A percentile compares a stretch with the other conserved stretches of the same genome.
phyloP scores from a whole-genome alignment of 2,113 vertebrate genomes.

The Dromiciops gliroides region DNA sequence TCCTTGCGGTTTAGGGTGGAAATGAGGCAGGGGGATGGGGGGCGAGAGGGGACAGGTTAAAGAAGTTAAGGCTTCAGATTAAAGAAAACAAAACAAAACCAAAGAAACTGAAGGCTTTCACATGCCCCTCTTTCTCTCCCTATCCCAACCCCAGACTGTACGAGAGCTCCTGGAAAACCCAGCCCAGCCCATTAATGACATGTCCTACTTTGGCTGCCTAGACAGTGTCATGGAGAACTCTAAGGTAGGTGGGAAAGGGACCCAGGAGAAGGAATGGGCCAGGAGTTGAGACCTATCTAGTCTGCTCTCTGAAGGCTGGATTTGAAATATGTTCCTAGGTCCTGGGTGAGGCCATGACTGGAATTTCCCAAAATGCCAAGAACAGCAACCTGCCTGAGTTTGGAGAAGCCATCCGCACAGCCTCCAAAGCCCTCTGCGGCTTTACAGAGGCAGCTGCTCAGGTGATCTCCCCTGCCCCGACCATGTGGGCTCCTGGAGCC shows the following conservation, averaged over 20 bases:
- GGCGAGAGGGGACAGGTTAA: background rate
- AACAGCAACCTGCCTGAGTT: slow-evolving; percentile 96
- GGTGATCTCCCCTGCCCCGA: slow-evolving; percentile 80
- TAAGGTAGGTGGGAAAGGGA: slow-evolving; percentile 85
- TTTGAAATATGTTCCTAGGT: slow-evolving; percentile 83
- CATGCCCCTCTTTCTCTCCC: background rate
- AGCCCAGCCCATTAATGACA: slow-evolving; percentile 93
- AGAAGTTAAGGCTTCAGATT: background rate
- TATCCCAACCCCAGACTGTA: slow-evolving; percentile 87
- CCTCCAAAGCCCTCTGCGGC: slow-evolving; percentile 97
- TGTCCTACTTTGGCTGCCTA: slow-evolving; percentile 98
- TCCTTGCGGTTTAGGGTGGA: background rate
- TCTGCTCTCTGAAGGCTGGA: background rate
- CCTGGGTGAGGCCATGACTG: slow-evolving; percentile 97
- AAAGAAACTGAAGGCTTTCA: slow-evolving; percentile 27
- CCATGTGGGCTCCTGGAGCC: fast-evolving
- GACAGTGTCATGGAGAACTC: slow-evolving; percentile 99
- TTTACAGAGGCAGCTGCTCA: slow-evolving; percentile 97
- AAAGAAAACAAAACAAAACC: no score
- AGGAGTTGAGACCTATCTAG: background rate
- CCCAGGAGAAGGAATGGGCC: background rate
- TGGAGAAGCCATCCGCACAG: slow-evolving; percentile 92
- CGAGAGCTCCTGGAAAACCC: slow-evolving; percentile 96
- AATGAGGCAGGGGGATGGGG: no score
- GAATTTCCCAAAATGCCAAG: slow-evolving; percentile 98